Base-by-base conservation (phyloP, 2,797 vertebrate species). In the Cuniculus paca region DNA sequence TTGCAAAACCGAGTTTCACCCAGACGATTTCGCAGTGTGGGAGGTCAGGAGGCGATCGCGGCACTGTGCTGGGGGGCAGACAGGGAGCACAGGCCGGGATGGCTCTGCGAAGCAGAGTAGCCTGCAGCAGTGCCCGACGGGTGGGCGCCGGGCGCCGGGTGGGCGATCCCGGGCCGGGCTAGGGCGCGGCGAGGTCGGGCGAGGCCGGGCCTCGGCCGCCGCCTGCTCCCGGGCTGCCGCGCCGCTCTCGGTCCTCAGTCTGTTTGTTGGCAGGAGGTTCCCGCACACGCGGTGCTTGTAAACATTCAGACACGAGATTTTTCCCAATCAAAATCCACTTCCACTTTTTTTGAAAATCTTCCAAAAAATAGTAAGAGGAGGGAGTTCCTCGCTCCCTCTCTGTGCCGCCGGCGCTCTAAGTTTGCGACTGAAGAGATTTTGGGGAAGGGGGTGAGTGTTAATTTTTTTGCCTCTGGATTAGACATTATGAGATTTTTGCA, bases 261-360 rank as follows among this genome's bases (percentile, higher is more conserved):
- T 98, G 98, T 98, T 98, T 99, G 98, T 99, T 99, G 99, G 98
- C 98, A 99, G 98, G 97, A 98, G 98, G 98, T 98, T 98, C 98
- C 98, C 98, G 98, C 99, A 98, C 99, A 99, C 99, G 99, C 99
- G 98, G 99, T 98, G 99, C 99, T 99, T 99, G 99, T 99, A 99
- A 99, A 99, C 99, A 99, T 98, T 99, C 99, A 98, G 98, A 99
- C 99, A 99, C 99, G 99, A 99, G 99, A 99, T 99, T 99, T 99
- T 98, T 98, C 99, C 99, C 99, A 99, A 99, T 99, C 99, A 99
- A 99, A 99, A 99, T 99, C 99, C 99, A 98, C 99, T 99, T 99
- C 98, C 99, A 98, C 98, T 98, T 99, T 99, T 99, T 99, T 99
- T 99, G 98, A 99, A 99, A 99, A 99, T 99, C 99, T 99, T 99